A percentile compares a stretch with the other conserved stretches of the same genome.
Evolutionary conservation across 2,888 invertebrate genomes (phyloP).

Genomic region (Liposcelis brunnea): DNA sequence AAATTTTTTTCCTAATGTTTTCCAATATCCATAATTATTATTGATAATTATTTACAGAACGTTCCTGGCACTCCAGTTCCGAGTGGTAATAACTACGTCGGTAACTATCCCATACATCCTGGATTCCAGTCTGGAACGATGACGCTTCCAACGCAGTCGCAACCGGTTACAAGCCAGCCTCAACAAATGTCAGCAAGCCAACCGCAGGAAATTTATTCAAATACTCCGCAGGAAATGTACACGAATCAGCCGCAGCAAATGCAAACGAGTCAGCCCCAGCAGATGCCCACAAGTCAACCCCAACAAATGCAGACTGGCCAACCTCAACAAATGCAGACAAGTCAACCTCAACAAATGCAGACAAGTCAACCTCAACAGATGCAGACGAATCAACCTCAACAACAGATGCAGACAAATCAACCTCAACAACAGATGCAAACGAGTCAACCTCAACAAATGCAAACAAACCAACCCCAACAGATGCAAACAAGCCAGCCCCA

Average conservation of each 20-base stretch:
- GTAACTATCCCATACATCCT: no score
- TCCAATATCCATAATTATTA: no score
- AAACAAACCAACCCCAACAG: slow-evolving; percentile 17
- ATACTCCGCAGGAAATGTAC: slow-evolving; percentile 19
- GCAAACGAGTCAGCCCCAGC: slow-evolving; percentile 25
- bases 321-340: slow-evolving; percentile 22
- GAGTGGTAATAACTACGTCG: not conserved
- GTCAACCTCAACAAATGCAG: slow-evolving; percentile 31
- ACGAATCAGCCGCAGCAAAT: slow-evolving; percentile 25
- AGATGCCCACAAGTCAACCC: slow-evolving; percentile 26
- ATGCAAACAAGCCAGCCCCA: slow-evolving; percentile 23
- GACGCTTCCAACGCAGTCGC: slow-evolving; percentile 21
- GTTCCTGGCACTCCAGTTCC: not conserved
- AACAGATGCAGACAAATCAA: no score
- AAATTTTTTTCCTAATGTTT: no score
- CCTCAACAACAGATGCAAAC: slow-evolving; percentile 33
- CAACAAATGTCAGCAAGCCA: slow-evolving; percentile 21
- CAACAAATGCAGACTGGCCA: slow-evolving; percentile 31
- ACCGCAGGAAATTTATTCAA: slow-evolving; percentile 20
- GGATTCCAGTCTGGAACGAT: no score
- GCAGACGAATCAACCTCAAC: slow-evolving; percentile 29
- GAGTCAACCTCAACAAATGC: slow-evolving; percentile 20
- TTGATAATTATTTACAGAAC: not conserved
- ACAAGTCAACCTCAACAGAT: slow-evolving; percentile 23
- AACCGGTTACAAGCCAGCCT: slow-evolving; percentile 20